A percentile compares a stretch with the other conserved stretches of the same genome.
phyloP scores from a whole-genome alignment of 2,113 vertebrate species.

The Channa argus region DNA sequence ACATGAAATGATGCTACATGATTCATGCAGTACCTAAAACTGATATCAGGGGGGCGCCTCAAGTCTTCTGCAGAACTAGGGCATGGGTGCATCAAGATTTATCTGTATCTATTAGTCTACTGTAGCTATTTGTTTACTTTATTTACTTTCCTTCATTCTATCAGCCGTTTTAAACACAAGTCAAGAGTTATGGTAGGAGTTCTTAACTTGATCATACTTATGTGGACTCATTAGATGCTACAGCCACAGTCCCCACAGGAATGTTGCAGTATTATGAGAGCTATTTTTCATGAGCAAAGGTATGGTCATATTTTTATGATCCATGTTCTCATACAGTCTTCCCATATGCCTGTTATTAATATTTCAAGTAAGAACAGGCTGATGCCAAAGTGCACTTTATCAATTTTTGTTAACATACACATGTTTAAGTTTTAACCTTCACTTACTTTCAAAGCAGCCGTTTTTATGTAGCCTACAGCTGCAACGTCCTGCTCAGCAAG shows the following conservation, averaged over 20 bases:
- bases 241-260: conserved; percentile 22
- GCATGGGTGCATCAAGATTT: not conserved
- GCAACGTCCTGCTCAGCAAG: too few relatives aligned
- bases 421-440: not conserved
- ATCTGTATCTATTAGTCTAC: not conserved
- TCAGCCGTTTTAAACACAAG: not conserved
- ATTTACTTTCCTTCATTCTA: not conserved
- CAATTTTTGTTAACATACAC: not conserved
- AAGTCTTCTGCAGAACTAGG: conserved; percentile 4
- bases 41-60: conserved; percentile 9
- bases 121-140: not conserved
- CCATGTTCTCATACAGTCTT: not conserved
- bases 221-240: conserved; percentile 19
- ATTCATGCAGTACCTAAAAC: conserved; percentile 2
- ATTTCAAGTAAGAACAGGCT: not conserved
- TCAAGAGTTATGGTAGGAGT: too few relatives aligned
- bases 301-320: not conserved
- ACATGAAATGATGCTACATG: not conserved
- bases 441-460: too few relatives aligned
- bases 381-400: not conserved
- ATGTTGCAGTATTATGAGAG: conserved; percentile 8
- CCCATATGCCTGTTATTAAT: not conserved
- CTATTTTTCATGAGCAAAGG: conserved; percentile 6
- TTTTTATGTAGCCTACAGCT: too few relatives aligned
- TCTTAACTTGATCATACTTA: not conserved